A percentile compares a stretch with the other conserved stretches of the same genome.
Evolutionary conservation across 2,113 vertebrate genomes (phyloP).

Genomic region (Caracal caracal): DNA sequence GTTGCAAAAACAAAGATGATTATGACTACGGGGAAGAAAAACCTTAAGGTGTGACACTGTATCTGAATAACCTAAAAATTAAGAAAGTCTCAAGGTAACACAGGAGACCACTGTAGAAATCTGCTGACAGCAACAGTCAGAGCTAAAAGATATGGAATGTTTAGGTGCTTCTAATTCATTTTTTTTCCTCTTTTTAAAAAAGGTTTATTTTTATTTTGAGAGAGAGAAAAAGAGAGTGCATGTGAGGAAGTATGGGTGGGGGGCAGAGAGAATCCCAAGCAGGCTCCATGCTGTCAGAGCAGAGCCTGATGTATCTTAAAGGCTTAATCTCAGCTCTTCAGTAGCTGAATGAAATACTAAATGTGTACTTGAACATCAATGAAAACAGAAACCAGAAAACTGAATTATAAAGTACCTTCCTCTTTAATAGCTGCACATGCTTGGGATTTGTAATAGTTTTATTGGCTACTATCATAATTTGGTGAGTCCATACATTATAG

Average conservation of each 20-base stretch:
- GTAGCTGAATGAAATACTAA: neutral
- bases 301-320: neutral
- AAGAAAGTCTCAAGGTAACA: slow-evolving; percentile 14
- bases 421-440: neutral
- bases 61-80: neutral
- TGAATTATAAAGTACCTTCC: neutral
- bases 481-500: neutral
- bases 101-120: slow-evolving; percentile 25
- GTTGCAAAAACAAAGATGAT: neutral
- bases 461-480: neutral
- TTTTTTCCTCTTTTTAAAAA: neutral
- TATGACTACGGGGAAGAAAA: neutral
- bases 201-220: too few relatives aligned
- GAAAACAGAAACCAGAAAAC: slow-evolving; percentile 47
- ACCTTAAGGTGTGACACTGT: neutral
- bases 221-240: too few relatives aligned
- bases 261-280: too few relatives aligned
- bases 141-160: neutral
- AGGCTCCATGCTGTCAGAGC: too few relatives aligned
- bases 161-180: neutral
- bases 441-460: slow-evolving; percentile 2
- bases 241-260: too few relatives aligned
- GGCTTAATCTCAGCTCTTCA: neutral
- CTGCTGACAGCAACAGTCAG: neutral
- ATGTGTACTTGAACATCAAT: neutral